These are phyloP conservation scores for Ennomos erosarius DNA, from an alignment of 2,888 invertebrate genomes.

Conservation along the genomic window DNA sequence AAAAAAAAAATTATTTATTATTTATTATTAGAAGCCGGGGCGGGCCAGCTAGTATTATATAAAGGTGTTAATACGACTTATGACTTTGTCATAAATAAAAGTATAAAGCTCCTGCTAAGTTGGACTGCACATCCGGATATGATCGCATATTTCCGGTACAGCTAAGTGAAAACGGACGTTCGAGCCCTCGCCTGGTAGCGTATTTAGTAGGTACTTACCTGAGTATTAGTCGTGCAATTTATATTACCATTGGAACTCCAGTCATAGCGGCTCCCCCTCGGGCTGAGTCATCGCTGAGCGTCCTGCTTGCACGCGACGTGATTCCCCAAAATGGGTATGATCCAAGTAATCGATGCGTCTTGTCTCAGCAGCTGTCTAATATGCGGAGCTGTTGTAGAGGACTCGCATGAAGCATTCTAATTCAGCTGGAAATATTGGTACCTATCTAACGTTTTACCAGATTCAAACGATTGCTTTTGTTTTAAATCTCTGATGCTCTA, in stretches of 20 bases:
- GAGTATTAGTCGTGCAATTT: constrained; percentile 52
- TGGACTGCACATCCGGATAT: constrained; percentile 6
- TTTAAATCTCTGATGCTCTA: too few species aligned
- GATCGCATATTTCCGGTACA: constrained; percentile 12
- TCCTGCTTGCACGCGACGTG: constrained; percentile 33
- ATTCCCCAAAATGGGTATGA: constrained; percentile 30
- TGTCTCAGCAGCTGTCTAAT: background rate
- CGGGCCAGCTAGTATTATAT: too few species aligned
- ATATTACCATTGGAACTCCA: constrained; percentile 52
- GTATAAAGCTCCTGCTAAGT: background rate
- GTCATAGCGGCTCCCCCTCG: constrained; percentile 48
- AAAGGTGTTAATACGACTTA: too few species aligned
- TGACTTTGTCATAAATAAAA: too few species aligned
- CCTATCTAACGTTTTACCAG: too few species aligned
- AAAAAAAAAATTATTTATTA: too few species aligned
- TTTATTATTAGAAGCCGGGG: too few species aligned
- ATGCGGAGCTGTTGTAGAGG: background rate
- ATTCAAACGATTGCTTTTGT: too few species aligned
- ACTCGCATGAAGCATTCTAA: background rate
- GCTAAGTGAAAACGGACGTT: constrained; percentile 14
- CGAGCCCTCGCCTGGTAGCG: constrained; percentile 12
- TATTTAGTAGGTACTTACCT: constrained; percentile 5
- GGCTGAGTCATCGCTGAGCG: constrained; percentile 51
- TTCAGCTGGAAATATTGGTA: too few species aligned
- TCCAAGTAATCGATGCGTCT: constrained; percentile 29